Base-by-base conservation (phyloP, 2,888 invertebrate genomes). In the Gandaritis pyraliata region DNA sequence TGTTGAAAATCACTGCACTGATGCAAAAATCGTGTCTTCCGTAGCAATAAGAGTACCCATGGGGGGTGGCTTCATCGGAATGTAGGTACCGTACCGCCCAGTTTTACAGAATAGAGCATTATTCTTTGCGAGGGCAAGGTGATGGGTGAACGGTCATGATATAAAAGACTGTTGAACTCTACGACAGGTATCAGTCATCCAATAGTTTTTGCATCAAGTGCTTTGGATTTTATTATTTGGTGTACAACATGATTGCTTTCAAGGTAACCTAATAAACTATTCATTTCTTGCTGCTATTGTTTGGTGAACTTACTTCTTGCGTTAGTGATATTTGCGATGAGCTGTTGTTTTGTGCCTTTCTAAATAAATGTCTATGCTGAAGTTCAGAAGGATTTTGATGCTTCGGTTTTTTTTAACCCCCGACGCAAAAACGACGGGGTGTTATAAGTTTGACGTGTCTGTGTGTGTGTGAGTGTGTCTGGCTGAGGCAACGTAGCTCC, bases 41-140 rank as follows among this genome's bases (percentile, higher is more conserved):
- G 69, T 69, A 74, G 73, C 73, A 79, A 80, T 77, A 75, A 75
- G 73, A 66, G 67, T 62, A 62, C 62, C 79, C 72, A 73, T 79
- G 75, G 82, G 81, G 77, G 82, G 80, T 77, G 77, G 78, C 76
- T 76, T 71, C 78, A 69, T 61, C 65, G 81, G 82, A 68, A 67
- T 57, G 59, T n/a, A n/a, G n/a, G n/a, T 59, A 61, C 50, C 53
- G 65, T 58, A 68, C 73, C 72, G 75, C 72, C 70, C 68, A 67
- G 51, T 13, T 45, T 36, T 56, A 64, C 45, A 64, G 59, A 57
- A 56, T 56, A 56, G n/a, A 39, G 7, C 39, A 49, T 33, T 33
- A 18, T 30, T 39, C 7, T 46, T 52, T 58, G 50, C 60, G 60
- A 18, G 48, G 65, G 68, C 73, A 73, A 73, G 73, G 73, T 73